Conservation (phyloP, 2,113 vertebrate genomes). For the Progne subis region DNA sequence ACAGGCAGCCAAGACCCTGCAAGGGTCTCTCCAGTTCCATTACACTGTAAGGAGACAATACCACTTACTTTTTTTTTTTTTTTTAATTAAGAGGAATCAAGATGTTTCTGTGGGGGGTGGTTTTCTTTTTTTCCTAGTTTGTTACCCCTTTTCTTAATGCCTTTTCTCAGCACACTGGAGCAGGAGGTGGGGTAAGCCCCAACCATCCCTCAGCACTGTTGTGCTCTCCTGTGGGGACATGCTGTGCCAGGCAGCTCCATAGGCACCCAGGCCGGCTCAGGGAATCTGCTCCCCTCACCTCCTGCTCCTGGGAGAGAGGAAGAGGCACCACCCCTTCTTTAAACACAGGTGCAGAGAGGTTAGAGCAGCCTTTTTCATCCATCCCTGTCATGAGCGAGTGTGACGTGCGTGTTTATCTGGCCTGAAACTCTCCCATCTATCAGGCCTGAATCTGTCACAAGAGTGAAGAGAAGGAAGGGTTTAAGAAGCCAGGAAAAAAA, state of each 20-base stretch:
- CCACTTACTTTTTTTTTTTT: constrained; percentile 8
- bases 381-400: neutral
- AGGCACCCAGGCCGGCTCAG: neutral
- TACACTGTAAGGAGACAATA: constrained; percentile 59
- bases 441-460: neutral
- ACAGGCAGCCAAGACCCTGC: neutral
- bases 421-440: neutral
- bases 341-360: neutral
- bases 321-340: neutral
- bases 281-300: neutral
- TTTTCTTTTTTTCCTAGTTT: neutral
- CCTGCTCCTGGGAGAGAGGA: neutral
- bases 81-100: neutral
- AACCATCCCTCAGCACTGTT: neutral
- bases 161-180: neutral
- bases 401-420: neutral
- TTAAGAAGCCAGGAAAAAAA: constrained; percentile 13
- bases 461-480: neutral
- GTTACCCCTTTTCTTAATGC: neutral
- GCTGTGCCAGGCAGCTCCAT: neutral
- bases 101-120: neutral
- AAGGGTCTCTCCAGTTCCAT: constrained; percentile 54
- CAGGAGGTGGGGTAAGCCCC: neutral
- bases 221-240: neutral
- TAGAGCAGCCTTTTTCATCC: neutral